These are phyloP conservation scores for Drosophila parabipectinata DNA, from an alignment of 1,140 invertebrate species.

Conservation along the genomic window DNA sequence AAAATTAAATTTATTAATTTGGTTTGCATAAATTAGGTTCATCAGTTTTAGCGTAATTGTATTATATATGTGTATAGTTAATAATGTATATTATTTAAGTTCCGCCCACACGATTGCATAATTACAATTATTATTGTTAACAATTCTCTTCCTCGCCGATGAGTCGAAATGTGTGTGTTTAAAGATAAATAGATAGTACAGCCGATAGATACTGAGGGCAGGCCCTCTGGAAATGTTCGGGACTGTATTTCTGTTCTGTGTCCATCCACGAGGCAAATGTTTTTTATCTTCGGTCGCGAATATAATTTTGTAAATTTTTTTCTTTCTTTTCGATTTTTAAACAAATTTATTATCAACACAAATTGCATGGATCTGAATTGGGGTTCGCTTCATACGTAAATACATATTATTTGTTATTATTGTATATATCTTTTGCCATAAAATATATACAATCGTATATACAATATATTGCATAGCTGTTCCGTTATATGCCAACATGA, in stretches of 20 bases:
- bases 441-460: conserved; percentile 44
- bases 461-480: conserved; percentile 29
- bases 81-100: conserved; percentile 50
- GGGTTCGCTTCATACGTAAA: conserved; percentile 47
- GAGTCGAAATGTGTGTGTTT: conserved; percentile 16
- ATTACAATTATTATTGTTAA: conserved; percentile 83
- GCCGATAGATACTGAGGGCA: conserved; percentile 25
- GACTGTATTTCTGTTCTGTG: conserved; percentile 21
- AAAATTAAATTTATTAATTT: conserved; percentile 82
- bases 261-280: conserved; percentile 25
- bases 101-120: conserved; percentile 72
- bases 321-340: conserved; percentile 42
- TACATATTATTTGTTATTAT: conserved; percentile 46
- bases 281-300: conserved; percentile 45
- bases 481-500: conserved; percentile 61
- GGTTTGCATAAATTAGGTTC: conserved; percentile 76
- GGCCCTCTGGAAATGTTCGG: conserved; percentile 59
- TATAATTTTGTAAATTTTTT: conserved; percentile 45
- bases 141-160: conserved; percentile 26
- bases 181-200: conserved; percentile 29
- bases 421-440: conserved; percentile 42
- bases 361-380: conserved; percentile 53
- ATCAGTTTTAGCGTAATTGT: conserved; percentile 70
- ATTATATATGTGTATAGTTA: conserved; percentile 61
- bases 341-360: conserved; percentile 77